These are phyloP conservation scores for Lophura nycthemera DNA, from an alignment of 2,113 vertebrate genomes.

Conservation along the genomic window DNA sequence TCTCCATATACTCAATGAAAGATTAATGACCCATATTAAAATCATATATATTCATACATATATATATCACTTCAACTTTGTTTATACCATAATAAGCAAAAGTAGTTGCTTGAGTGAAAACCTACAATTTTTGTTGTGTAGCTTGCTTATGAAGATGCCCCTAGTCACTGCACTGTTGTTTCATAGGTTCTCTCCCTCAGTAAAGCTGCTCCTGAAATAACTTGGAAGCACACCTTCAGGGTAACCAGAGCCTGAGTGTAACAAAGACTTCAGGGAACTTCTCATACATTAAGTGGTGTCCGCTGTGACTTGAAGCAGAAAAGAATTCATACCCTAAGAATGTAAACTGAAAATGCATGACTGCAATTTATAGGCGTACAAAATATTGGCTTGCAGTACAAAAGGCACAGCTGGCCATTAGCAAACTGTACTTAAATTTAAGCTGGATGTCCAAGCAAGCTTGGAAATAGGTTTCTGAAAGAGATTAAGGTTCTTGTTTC, in stretches of 20 bases:
- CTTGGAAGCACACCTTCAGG: background rate
- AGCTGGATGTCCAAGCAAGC: background rate
- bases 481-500: background rate
- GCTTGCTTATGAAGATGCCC: background rate
- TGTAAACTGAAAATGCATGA: background rate
- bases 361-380: background rate
- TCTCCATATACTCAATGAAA: background rate
- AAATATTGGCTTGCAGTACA: background rate
- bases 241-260: background rate
- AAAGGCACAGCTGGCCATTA: background rate
- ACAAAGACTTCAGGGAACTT: background rate
- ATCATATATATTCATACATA: background rate
- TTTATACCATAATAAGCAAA: background rate
- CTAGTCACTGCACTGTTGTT: background rate
- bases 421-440: background rate
- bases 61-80: background rate
- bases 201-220: background rate
- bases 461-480: background rate
- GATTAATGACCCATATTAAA: constrained; percentile 38
- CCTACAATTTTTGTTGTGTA: background rate
- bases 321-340: background rate
- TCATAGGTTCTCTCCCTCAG: background rate
- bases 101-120: background rate
- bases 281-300: background rate
- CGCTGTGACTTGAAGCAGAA: background rate